Evolutionary conservation across 2,888 invertebrate species (phyloP).

Genomic region (Eristalinus aeneus): DNA sequence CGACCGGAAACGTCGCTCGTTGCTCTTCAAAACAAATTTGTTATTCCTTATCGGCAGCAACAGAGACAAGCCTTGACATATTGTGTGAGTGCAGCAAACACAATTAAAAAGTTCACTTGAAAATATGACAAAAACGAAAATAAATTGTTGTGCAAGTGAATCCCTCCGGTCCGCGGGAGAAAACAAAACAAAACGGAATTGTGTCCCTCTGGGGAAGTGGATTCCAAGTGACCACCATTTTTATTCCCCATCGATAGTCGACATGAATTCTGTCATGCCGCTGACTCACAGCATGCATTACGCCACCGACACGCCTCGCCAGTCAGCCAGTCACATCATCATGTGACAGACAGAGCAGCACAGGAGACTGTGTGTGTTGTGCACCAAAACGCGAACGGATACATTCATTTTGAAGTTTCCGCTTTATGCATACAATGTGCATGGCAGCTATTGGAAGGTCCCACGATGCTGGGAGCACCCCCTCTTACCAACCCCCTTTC

Average conservation of each 20-base stretch:
- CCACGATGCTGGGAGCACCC: background rate
- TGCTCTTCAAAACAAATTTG: constrained; percentile 45
- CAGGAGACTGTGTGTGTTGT: background rate
- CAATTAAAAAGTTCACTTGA: constrained; percentile 35
- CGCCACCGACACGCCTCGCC: background rate
- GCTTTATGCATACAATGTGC: constrained; percentile 25
- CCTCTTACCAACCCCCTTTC: no score
- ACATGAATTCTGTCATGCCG: constrained; percentile 2
- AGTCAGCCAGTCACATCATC: no score
- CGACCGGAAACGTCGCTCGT: constrained; percentile 38
- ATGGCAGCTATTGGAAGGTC: constrained; percentile 30
- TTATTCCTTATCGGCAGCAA: constrained; percentile 50
- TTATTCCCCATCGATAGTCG: constrained; percentile 14
- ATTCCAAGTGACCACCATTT: constrained; percentile 21
- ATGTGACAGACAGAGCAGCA: background rate
- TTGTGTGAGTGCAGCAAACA: constrained; percentile 20
- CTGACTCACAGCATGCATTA: no score
- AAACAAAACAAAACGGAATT: background rate
- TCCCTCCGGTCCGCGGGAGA: background rate
- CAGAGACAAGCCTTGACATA: constrained; percentile 56
- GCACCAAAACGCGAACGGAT: constrained; percentile 16
- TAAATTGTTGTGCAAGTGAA: background rate
- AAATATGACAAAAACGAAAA: constrained; percentile 22
- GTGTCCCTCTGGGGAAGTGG: constrained; percentile 24
- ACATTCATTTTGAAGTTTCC: constrained; percentile 41